These are phyloP conservation scores for Dendrocincla tyrannina DNA, from an alignment of 2,797 vertebrate genomes.

Conservation along the genomic window DNA sequence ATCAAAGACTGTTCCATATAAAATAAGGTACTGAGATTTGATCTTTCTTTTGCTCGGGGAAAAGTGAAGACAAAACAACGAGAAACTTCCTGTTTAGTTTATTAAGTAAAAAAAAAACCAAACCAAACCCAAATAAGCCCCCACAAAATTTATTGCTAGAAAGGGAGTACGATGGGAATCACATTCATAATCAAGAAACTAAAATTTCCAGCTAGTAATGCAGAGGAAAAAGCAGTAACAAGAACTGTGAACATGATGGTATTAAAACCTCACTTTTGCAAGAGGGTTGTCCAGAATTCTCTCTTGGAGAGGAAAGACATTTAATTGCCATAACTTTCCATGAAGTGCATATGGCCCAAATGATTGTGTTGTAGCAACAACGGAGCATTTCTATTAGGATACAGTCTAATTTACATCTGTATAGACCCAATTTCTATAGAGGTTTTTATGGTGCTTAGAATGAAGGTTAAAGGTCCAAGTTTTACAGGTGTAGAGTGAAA, in stretches of 20 bases:
- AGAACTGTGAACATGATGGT: background rate
- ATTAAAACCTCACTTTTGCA: background rate
- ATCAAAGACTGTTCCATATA: background rate
- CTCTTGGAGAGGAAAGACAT: background rate
- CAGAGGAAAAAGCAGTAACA: background rate
- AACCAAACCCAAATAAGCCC: background rate
- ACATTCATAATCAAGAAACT: background rate
- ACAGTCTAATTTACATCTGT: background rate
- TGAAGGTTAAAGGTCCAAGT: background rate
- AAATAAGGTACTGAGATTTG: background rate
- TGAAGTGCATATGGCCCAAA: background rate
- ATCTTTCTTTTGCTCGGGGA: background rate
- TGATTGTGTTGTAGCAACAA: background rate
- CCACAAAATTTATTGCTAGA: background rate
- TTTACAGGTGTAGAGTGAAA: background rate
- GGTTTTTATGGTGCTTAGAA: slow-evolving; percentile 18
- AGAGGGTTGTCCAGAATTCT: background rate
- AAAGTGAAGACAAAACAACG: background rate
- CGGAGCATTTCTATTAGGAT: background rate
- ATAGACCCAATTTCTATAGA: background rate
- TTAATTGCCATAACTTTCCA: background rate
- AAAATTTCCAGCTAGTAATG: background rate
- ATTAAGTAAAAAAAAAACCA: background rate
- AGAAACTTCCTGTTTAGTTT: background rate
- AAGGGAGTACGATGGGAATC: background rate